These are phyloP conservation scores for Cuniculus paca DNA, from an alignment of 2,797 vertebrate genomes.

Conservation along the genomic window DNA sequence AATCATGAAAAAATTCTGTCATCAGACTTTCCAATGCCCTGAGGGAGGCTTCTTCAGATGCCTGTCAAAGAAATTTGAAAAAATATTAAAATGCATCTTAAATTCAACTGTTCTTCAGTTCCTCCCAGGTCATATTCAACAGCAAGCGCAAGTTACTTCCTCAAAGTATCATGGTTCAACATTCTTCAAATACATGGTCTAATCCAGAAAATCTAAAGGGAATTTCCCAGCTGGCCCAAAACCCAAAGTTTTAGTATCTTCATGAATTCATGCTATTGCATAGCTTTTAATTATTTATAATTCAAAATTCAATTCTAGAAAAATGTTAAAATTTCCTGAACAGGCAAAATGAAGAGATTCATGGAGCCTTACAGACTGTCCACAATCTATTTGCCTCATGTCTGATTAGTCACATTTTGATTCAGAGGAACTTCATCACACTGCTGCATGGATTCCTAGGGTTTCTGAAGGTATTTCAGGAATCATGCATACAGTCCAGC, in stretches of 20 bases:
- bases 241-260: background rate
- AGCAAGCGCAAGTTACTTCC: slow-evolving; percentile 43
- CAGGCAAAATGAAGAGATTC: background rate
- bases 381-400: background rate
- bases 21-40: slow-evolving; percentile 97
- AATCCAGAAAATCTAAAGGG: slow-evolving; percentile 67
- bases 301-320: slow-evolving; percentile 63
- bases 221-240: slow-evolving; percentile 59
- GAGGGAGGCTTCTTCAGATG: slow-evolving; percentile 96
- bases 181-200: slow-evolving; percentile 55
- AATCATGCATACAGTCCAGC: background rate
- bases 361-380: background rate
- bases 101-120: background rate
- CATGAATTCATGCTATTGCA: slow-evolving; percentile 33
- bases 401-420: background rate
- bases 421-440: background rate
- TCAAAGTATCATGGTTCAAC: slow-evolving; percentile 49
- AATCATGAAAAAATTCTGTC: slow-evolving; percentile 99
- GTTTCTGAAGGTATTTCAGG: background rate
- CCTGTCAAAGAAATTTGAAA: slow-evolving; percentile 87
- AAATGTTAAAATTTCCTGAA: background rate
- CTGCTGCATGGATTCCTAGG: background rate
- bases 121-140: background rate
- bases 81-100: background rate
- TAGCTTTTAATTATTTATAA: slow-evolving; percentile 61